These are phyloP conservation scores for Heliconius ethilla DNA, from an alignment of 2,888 invertebrate species.

Conservation along the genomic window DNA sequence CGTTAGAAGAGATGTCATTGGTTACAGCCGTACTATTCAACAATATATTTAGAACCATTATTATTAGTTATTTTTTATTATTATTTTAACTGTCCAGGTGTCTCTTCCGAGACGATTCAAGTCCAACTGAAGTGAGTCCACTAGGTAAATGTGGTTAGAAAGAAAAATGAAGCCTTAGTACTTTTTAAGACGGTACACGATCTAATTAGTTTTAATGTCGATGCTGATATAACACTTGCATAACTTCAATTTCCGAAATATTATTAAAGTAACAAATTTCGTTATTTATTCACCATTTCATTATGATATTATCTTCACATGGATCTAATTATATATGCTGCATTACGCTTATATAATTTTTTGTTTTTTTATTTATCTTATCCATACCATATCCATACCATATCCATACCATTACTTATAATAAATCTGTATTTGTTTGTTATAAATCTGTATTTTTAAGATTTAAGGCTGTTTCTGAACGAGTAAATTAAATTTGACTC, in stretches of 20 bases:
- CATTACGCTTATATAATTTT: neutral
- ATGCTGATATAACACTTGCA: conserved; percentile 33
- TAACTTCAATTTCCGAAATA: conserved; percentile 18
- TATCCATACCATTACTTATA: too few relatives aligned
- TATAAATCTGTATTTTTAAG: too few relatives aligned
- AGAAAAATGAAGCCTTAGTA: conserved; percentile 40
- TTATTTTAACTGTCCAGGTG: conserved; percentile 8
- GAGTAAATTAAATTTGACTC: too few relatives aligned
- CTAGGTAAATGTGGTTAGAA: conserved; percentile 30
- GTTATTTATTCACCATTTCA: conserved; percentile 2
- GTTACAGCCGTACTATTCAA: conserved; percentile 47
- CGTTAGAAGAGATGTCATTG: conserved; percentile 33
- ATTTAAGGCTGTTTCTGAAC: too few relatives aligned
- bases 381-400: too few relatives aligned
- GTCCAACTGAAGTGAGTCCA: conserved; percentile 34
- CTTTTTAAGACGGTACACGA: conserved; percentile 34
- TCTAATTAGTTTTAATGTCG: conserved; percentile 38
- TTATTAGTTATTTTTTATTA: conserved; percentile 31
- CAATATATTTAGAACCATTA: conserved; percentile 46
- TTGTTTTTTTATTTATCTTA: neutral
- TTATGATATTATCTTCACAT: neutral
- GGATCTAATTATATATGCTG: neutral
- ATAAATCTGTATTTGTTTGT: too few relatives aligned
- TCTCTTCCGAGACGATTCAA: conserved; percentile 26
- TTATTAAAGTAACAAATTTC: conserved; percentile 9